phyloP scores from a whole-genome alignment of 2,888 invertebrate species.

The Biston betularia region DNA sequence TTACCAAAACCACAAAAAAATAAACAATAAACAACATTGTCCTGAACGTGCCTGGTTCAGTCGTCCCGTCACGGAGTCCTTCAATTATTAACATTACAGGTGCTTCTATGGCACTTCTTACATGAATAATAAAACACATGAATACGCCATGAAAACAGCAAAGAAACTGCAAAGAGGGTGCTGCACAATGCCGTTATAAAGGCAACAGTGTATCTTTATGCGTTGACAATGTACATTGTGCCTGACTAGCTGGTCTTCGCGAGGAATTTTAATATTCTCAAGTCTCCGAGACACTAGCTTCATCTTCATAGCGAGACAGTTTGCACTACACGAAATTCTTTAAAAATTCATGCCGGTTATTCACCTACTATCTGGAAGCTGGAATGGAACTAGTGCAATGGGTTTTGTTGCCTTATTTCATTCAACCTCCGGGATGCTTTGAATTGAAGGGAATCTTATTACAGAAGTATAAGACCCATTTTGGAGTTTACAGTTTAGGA shows the following conservation, averaged over 20 bases:
- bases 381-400: slow-evolving; percentile 50
- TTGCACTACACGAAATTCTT: slow-evolving; percentile 64
- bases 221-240: slow-evolving; percentile 83
- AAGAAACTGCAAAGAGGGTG: slow-evolving; percentile 74
- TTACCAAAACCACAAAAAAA: slow-evolving; percentile 35
- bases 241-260: slow-evolving; percentile 58
- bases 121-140: slow-evolving; percentile 81
- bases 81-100: slow-evolving; percentile 81
- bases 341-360: slow-evolving; percentile 66
- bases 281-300: slow-evolving; percentile 57
- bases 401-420: slow-evolving; percentile 47
- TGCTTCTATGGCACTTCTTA: slow-evolving; percentile 75
- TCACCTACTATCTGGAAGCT: slow-evolving; percentile 52
- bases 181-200: slow-evolving; percentile 81
- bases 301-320: slow-evolving; percentile 62
- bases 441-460: slow-evolving; percentile 28
- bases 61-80: slow-evolving; percentile 69
- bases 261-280: slow-evolving; percentile 64
- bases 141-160: slow-evolving; percentile 77
- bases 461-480: slow-evolving; percentile 7
- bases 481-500: background rate
- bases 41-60: slow-evolving; percentile 55
- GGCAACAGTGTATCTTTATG: slow-evolving; percentile 82
- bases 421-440: slow-evolving; percentile 33
- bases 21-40: slow-evolving; percentile 49